Conservation (phyloP, 1,140 invertebrate species). For the Berghia stephanieae region DNA sequence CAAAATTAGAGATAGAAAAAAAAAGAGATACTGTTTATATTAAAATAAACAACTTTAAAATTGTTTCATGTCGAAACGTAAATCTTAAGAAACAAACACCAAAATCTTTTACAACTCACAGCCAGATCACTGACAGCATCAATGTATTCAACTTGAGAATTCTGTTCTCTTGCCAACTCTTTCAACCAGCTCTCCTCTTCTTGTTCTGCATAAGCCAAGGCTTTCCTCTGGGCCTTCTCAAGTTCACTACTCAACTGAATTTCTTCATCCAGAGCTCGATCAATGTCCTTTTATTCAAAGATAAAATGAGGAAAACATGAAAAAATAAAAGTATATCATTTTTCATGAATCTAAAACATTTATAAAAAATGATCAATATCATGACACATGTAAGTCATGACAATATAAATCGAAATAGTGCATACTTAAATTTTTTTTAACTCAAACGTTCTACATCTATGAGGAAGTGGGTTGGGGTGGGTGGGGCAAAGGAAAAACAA, state of each 20-base stretch:
- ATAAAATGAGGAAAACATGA: conserved; percentile 13
- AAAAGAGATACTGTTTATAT: neutral
- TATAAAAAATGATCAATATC: no score
- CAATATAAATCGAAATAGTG: no score
- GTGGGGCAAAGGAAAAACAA: no score
- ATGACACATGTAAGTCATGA: no score
- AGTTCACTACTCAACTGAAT: conserved; percentile 54
- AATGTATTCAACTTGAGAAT: conserved; percentile 53
- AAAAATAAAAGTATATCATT: no score
- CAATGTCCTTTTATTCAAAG: conserved; percentile 55
- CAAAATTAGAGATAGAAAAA: neutral
- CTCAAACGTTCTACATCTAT: no score
- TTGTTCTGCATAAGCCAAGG: conserved; percentile 73
- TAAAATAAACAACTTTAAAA: neutral
- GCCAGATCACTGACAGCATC: conserved; percentile 57
- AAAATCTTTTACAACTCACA: conserved; percentile 31
- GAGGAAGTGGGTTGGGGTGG: no score
- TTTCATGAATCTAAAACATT: no score
- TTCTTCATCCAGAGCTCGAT: conserved; percentile 56
- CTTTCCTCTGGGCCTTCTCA: conserved; percentile 66
- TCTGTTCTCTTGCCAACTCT: conserved; percentile 58
- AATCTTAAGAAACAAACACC: neutral
- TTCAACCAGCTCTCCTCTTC: conserved; percentile 63
- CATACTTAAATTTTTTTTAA: no score
- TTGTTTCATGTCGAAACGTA: no score